These are phyloP conservation scores for Ecliptopera silaceata DNA, from an alignment of 2,888 invertebrate species.

Conservation along the genomic window DNA sequence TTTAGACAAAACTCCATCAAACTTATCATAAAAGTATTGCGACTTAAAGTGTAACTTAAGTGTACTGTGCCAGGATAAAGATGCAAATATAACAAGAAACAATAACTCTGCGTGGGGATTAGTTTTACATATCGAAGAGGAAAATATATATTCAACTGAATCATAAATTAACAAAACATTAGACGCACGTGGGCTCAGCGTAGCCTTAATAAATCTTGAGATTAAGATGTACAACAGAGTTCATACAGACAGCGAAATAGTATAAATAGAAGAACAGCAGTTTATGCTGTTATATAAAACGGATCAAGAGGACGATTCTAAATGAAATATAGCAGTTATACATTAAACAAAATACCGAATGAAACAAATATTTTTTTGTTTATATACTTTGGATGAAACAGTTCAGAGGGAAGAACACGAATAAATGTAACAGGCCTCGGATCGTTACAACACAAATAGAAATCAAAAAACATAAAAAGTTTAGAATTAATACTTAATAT, in stretches of 20 bases:
- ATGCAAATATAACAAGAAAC: conserved; percentile 6
- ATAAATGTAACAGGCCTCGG: too few relatives aligned
- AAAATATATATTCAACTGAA: conserved; percentile 18
- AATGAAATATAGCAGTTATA: too few relatives aligned
- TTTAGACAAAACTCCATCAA: not conserved
- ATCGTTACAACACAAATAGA: not conserved
- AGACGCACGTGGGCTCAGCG: conserved; percentile 40
- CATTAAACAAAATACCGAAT: too few relatives aligned
- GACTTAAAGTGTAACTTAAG: too few relatives aligned
- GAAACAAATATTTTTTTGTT: too few relatives aligned
- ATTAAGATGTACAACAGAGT: conserved; percentile 4
- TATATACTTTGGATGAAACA: too few relatives aligned
- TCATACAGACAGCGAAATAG: conserved; percentile 3
- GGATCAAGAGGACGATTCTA: too few relatives aligned
- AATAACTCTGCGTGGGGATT: conserved; percentile 15
- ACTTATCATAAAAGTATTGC: conserved; percentile 1
- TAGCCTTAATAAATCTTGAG: conserved; percentile 19
- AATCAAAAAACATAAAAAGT: not conserved
- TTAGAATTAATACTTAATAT: too few relatives aligned
- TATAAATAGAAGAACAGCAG: not conserved
- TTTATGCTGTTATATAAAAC: too few relatives aligned
- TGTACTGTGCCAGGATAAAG: not conserved
- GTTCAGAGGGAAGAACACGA: too few relatives aligned
- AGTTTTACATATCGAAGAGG: conserved; percentile 14
- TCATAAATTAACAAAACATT: conserved; percentile 39